Conservation (phyloP, 2,797 vertebrate species). For the Borostomias antarcticus region DNA sequence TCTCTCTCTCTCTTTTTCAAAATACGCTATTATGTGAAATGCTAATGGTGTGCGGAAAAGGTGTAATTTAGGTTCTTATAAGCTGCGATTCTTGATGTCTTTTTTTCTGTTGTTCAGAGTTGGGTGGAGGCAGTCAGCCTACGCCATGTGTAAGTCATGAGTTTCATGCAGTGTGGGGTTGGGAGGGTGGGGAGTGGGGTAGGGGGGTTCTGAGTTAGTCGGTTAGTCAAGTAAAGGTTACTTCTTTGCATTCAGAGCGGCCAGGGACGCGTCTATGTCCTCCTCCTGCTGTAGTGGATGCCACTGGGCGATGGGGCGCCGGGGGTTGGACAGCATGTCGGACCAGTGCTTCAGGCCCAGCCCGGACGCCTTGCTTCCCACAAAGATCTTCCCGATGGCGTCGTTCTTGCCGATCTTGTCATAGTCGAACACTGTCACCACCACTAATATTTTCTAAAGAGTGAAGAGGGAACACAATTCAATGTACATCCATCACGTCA, state of each 20-base stretch:
- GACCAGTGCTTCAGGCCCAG: slow-evolving; percentile 97
- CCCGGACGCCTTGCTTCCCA: slow-evolving; percentile 88
- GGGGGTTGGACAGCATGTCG: slow-evolving; percentile 96
- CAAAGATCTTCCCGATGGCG: slow-evolving; percentile 97
- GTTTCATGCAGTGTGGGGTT: slow-evolving; percentile 75
- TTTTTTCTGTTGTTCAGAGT: slow-evolving; percentile 55
- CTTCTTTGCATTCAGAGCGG: slow-evolving; percentile 83
- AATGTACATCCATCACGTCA: too few species aligned
- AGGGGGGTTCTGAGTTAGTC: slow-evolving; percentile 55
- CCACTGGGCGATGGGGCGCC: slow-evolving; percentile 97
- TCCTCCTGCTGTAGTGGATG: slow-evolving; percentile 94
- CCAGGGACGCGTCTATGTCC: slow-evolving; percentile 90
- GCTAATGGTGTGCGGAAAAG: slow-evolving; percentile 54
- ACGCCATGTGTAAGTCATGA: slow-evolving; percentile 62
- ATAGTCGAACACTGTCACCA: slow-evolving; percentile 96
- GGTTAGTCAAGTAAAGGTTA: slow-evolving; percentile 66
- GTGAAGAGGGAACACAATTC: slow-evolving; percentile 7
- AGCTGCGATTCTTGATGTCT: slow-evolving; percentile 52
- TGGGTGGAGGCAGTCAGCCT: slow-evolving; percentile 45
- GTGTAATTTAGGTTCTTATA: slow-evolving; percentile 35
- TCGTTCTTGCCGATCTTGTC: slow-evolving; percentile 99
- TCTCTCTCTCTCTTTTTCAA: slow-evolving; percentile 40
- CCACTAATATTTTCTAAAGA: slow-evolving; percentile 93
- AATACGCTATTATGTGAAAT: slow-evolving; percentile 52
- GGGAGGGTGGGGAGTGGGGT: slow-evolving; percentile 21